Conservation (phyloP, 2,797 vertebrate genomes). For the Pelodytes ibericus region DNA sequence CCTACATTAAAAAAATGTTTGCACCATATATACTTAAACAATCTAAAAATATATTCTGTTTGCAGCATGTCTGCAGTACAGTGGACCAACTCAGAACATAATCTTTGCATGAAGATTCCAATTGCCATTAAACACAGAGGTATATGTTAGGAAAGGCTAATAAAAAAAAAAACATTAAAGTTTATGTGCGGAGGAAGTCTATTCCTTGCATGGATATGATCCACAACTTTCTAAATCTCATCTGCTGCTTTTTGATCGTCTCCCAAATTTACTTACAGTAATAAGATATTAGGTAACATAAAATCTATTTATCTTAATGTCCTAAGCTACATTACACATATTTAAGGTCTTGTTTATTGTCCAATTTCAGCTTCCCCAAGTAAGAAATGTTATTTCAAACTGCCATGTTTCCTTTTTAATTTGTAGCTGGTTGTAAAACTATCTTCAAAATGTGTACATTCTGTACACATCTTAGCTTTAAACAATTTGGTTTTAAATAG, state of each 20-base stretch:
- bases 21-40: background rate
- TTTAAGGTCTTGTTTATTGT: background rate
- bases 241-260: background rate
- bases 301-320: slow-evolving; percentile 20
- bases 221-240: slow-evolving; percentile 15
- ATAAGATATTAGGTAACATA: slow-evolving; percentile 9
- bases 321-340: background rate
- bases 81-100: background rate
- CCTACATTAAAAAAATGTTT: background rate
- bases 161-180: slow-evolving; percentile 12
- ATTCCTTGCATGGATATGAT: slow-evolving; percentile 4
- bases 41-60: background rate
- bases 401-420: background rate
- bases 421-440: background rate
- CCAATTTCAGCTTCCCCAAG: background rate
- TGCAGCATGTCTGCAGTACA: too few relatives aligned
- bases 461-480: too few relatives aligned
- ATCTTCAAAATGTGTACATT: background rate
- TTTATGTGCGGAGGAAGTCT: slow-evolving; percentile 12
- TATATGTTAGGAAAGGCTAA: slow-evolving; percentile 20
- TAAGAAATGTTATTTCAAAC: background rate
- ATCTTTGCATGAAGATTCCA: slow-evolving; percentile 24
- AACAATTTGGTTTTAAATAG: too few relatives aligned
- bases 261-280: background rate
- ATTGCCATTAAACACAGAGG: slow-evolving; percentile 14